Percentiles rank a stretch among this genome's conserved stretches.
These are phyloP conservation scores for Holocentrus rufus DNA, from an alignment of 2,797 vertebrate genomes.

Conservation along the genomic window DNA sequence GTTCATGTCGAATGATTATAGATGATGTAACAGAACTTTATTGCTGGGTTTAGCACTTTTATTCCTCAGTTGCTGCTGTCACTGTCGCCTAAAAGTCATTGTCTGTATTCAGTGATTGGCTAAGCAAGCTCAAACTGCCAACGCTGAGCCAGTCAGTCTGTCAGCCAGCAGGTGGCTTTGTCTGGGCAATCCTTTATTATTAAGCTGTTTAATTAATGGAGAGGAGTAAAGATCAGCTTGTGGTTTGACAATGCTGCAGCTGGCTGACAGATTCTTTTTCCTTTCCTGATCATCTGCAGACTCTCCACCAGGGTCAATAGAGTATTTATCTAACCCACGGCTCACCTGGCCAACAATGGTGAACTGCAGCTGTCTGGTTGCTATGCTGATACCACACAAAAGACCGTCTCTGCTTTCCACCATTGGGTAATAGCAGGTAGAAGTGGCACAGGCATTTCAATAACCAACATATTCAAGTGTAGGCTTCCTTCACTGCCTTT, in stretches of 20 bases:
- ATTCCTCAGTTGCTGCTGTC: not conserved
- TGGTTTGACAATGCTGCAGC: too few relatives aligned
- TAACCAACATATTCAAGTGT: not conserved
- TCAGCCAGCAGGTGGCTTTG: not conserved
- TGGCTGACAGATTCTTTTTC: too few relatives aligned
- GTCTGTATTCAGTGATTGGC: not conserved
- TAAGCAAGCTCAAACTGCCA: too few relatives aligned
- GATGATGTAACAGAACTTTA: slow-evolving; percentile 2
- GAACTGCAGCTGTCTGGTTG: not conserved
- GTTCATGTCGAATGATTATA: not conserved
- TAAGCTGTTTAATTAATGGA: not conserved
- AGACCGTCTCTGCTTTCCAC: not conserved
- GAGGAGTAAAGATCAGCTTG: too few relatives aligned
- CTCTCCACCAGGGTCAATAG: not conserved
- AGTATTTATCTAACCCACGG: not conserved
- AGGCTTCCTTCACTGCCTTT: not conserved
- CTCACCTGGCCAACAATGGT: slow-evolving; percentile 10
- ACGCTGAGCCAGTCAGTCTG: not conserved
- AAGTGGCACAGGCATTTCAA: not conserved
- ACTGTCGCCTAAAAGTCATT: not conserved
- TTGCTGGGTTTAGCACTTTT: not conserved
- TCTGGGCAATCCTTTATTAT: not conserved
- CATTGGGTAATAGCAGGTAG: not conserved
- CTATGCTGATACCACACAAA: slow-evolving; percentile 12
- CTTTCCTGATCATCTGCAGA: not conserved